Evolutionary conservation across 2,113 vertebrate genomes (phyloP).

Genomic region (Gavialis gangeticus): DNA sequence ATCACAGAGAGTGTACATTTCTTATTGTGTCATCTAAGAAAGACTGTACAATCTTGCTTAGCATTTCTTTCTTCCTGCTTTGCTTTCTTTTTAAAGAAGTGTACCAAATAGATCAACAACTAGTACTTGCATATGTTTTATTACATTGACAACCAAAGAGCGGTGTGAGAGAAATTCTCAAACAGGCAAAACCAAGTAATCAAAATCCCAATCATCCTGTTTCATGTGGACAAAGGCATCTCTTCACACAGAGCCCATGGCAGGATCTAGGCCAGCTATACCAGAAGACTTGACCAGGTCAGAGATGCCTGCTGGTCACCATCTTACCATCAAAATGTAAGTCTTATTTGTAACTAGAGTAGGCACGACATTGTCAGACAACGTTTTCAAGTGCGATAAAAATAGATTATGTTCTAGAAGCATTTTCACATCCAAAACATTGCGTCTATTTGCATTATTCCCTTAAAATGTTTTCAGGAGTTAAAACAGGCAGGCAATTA

Average conservation of each 20-base stretch:
- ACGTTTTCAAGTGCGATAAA: not conserved
- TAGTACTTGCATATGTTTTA: not conserved
- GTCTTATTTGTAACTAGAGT: not conserved
- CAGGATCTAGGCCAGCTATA: not conserved
- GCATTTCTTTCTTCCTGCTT: accelerated
- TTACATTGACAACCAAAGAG: not conserved
- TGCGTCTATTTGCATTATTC: not conserved
- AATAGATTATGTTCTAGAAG: not conserved
- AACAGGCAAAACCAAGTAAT: accelerated
- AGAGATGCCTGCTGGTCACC: too few relatives aligned
- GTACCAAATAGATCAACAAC: not conserved
- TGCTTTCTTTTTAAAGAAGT: not conserved
- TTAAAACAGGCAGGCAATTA: too few relatives aligned
- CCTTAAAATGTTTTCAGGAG: too few relatives aligned
- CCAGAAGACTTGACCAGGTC: not conserved
- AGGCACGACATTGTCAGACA: not conserved
- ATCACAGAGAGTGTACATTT: not conserved
- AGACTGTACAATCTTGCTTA: not conserved
- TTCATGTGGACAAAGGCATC: accelerated
- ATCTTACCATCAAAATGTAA: not conserved
- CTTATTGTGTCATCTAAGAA: not conserved
- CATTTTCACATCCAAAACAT: not conserved
- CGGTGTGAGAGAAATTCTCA: not conserved
- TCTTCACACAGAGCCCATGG: not conserved
- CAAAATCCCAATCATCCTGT: not conserved